Evolutionary conservation across 2,888 invertebrate genomes (phyloP).

Genomic region (Cheilosia grossa): DNA sequence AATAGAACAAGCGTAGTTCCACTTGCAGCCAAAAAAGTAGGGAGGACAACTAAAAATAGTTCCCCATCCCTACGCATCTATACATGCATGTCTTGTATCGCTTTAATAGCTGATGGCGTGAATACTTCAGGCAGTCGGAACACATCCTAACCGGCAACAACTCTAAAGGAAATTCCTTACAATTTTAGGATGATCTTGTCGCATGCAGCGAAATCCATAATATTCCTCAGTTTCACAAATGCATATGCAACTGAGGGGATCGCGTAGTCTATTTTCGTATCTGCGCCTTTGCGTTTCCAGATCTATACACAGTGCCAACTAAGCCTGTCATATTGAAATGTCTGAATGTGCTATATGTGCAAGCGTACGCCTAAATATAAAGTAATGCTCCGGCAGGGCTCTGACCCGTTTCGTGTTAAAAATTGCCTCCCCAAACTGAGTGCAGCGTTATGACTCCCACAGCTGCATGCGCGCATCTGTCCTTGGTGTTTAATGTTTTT

Average conservation of each 20-base stretch:
- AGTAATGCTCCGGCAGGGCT: constrained; percentile 20
- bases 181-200: constrained; percentile 71
- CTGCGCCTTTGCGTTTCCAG: constrained; percentile 40
- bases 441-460: constrained; percentile 45
- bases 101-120: background rate
- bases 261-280: constrained; percentile 63
- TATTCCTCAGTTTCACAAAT: constrained; percentile 34
- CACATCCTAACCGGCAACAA: constrained; percentile 57
- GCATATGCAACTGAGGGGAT: constrained; percentile 58
- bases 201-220: constrained; percentile 68
- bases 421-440: constrained; percentile 66
- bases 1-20: constrained; percentile 21
- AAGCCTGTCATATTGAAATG: constrained; percentile 67
- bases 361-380: constrained; percentile 6
- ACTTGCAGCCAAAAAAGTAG: constrained; percentile 16
- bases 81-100: background rate
- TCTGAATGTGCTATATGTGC: constrained; percentile 28
- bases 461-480: constrained; percentile 57
- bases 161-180: constrained; percentile 59
- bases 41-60: constrained; percentile 49
- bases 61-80: background rate
- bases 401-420: constrained; percentile 51
- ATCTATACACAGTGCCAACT: constrained; percentile 48
- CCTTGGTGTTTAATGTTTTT: constrained; percentile 31
- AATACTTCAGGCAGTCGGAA: constrained; percentile 36